These are phyloP conservation scores for Elgonia sp. DNA, from an alignment of 2,888 invertebrate species.

Conservation along the genomic window DNA sequence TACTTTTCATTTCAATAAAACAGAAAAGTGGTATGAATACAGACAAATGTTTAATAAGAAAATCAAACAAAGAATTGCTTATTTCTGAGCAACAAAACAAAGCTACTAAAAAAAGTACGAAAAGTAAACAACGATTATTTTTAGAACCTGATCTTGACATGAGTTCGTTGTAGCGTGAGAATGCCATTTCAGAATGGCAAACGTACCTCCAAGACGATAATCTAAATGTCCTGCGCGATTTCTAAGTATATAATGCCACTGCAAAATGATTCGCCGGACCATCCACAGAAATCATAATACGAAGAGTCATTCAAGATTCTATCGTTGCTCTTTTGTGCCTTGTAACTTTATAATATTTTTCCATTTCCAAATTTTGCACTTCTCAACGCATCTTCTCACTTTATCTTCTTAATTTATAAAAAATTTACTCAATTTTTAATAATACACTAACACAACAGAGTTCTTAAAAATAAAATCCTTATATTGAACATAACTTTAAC, in stretches of 20 bases:
- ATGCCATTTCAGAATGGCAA: slow-evolving; percentile 29
- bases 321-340: neutral
- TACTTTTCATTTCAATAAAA: too few species aligned
- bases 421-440: too few species aligned
- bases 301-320: slow-evolving; percentile 24
- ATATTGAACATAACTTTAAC: too few species aligned
- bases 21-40: too few species aligned
- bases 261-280: slow-evolving; percentile 33
- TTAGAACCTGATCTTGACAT: slow-evolving; percentile 51
- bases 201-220: slow-evolving; percentile 52
- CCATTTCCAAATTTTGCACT: neutral
- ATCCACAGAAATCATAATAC: slow-evolving; percentile 40
- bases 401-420: neutral
- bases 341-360: neutral
- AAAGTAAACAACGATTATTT: slow-evolving; percentile 49
- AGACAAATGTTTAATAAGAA: neutral
- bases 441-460: too few species aligned
- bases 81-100: slow-evolving; percentile 19
- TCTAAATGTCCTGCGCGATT: slow-evolving; percentile 53
- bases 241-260: slow-evolving; percentile 30
- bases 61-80: slow-evolving; percentile 45
- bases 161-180: slow-evolving; percentile 52
- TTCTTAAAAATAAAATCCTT: too few species aligned
- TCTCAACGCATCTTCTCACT: neutral
- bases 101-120: slow-evolving; percentile 15